Base-by-base conservation (phyloP, 2,797 vertebrate species). In the Ambastaia sidthimunki region DNA sequence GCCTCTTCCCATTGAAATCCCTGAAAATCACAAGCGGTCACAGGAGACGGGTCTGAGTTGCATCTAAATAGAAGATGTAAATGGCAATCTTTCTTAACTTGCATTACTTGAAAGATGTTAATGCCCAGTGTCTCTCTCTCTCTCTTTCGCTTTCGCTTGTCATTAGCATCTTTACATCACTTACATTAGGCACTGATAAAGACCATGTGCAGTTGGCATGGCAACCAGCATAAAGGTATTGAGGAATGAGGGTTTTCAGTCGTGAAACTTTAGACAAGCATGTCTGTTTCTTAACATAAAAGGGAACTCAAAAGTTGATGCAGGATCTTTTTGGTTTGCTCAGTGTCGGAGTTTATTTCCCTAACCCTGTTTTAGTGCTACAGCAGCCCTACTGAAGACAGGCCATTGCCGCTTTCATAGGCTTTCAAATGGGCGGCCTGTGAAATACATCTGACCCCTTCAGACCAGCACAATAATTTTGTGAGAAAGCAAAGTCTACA, bases 171-270 rank as follows among this genome's bases (percentile, higher is more conserved):
- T 48, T 34, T 23, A 72, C 78, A 67, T 59, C 1, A 71, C 76
- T 85, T 85, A 54, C 68, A 71, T 80, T 77, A 81, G 25, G 18
- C 66, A 63, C 72, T 57, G 72, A 69, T 79, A 52, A 62, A 74
- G 65, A 66, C 71, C 59, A 28, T 74, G 74, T 81, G 67, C 80
- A 48, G 78, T 83, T 81, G 81, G 74, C 78, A 85, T 85, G 76
- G 84, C 59, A 74, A 83, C 84, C 25, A 52, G 63, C 18, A 83
- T 83, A 85, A 74, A 80, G 71, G 62, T 73, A 48, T 68, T 52
- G 47, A 34, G 47, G 60, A 31, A 13, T 66, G 54, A 71, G 67
- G 28, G 50, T 34, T 62, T 2, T 52, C 37, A 23, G 10, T 55
- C 47, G 74, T 69, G 19, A 57, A 80, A 75, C 47, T 65, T 74